These are phyloP conservation scores for Cochlearius cochlearius DNA, from an alignment of 2,113 vertebrate species.

Conservation along the genomic window DNA sequence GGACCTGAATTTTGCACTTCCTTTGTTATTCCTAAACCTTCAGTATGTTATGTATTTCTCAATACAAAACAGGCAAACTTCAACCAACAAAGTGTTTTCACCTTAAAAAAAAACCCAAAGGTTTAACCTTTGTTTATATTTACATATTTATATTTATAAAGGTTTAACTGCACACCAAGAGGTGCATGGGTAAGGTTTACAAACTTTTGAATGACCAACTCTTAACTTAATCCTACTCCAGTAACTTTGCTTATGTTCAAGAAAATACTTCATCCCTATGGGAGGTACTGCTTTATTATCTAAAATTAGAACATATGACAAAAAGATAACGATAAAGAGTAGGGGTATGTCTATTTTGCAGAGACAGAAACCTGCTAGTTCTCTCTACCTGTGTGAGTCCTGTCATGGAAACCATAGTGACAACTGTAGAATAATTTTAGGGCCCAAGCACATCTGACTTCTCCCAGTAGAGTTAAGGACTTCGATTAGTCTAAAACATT, in stretches of 20 bases:
- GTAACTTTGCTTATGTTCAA: not conserved
- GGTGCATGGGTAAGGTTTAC: not conserved
- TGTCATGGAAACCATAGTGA: not conserved
- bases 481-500: conserved; percentile 68
- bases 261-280: not conserved
- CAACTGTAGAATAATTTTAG: not conserved
- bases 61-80: not conserved
- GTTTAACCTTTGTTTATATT: no score
- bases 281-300: not conserved
- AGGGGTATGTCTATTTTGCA: not conserved
- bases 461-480: conserved; percentile 26
- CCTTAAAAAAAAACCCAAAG: not conserved
- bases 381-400: not conserved
- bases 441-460: not conserved
- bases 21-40: not conserved
- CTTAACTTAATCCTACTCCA: not conserved
- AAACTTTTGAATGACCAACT: not conserved
- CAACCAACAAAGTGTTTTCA: not conserved
- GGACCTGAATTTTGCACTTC: not conserved
- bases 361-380: not conserved
- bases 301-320: not conserved
- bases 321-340: not conserved
- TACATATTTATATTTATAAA: no score
- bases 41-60: not conserved
- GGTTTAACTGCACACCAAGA: not conserved